Conservation (phyloP, 2,113 vertebrate species). For the Callocephalon fimbriatum region DNA sequence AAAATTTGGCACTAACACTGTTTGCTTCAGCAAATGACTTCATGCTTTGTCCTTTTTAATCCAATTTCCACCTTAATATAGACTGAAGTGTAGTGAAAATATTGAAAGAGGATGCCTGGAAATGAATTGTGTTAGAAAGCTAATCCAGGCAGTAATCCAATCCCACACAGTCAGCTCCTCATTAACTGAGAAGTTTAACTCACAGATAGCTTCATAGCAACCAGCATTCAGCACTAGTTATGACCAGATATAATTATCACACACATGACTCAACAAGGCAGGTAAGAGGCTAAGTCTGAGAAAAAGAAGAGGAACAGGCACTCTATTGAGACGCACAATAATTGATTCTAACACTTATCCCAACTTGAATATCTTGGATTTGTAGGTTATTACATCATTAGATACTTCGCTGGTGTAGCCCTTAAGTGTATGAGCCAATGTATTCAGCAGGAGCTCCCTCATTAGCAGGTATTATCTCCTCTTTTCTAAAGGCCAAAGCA, state of each 20-base stretch:
- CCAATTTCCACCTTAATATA: constrained; percentile 57
- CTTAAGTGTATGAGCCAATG: background rate
- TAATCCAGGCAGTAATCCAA: constrained; percentile 40
- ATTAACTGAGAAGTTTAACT: background rate
- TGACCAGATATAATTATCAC: background rate
- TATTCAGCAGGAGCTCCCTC: background rate
- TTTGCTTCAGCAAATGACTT: constrained; percentile 53
- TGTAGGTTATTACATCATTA: background rate
- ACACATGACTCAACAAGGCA: background rate
- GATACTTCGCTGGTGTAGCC: background rate
- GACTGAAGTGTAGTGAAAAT: constrained; percentile 37
- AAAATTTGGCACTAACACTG: constrained; percentile 49
- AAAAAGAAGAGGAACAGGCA: background rate
- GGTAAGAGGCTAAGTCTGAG: background rate
- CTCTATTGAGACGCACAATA: background rate
- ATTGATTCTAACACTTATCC: background rate
- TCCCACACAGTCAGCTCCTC: background rate
- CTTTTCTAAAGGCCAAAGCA: background rate
- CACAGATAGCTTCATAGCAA: background rate
- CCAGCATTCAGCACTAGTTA: background rate
- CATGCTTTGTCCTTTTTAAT: constrained; percentile 57
- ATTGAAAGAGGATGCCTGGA: constrained; percentile 27
- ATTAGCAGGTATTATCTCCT: background rate
- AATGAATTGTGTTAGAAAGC: constrained; percentile 2
- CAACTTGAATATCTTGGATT: background rate